Percentiles rank a stretch among this genome's conserved stretches.
Evolutionary conservation across 2,113 vertebrate genomes (phyloP).

Genomic region (Vulpes ferrilata): DNA sequence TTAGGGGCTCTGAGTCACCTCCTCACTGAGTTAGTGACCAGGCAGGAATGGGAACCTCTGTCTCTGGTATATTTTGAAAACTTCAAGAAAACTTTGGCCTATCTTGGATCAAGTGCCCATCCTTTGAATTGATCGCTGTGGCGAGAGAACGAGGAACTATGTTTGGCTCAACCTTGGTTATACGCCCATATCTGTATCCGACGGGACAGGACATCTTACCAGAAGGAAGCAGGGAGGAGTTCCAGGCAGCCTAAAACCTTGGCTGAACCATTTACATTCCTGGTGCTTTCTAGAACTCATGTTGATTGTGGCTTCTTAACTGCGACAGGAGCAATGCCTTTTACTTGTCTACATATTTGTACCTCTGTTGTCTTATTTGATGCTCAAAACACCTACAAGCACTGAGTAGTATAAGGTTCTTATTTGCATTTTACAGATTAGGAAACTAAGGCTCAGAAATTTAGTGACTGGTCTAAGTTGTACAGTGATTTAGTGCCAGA

Average conservation of each 20-base stretch:
- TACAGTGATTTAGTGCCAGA: background rate
- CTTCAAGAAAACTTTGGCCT: background rate
- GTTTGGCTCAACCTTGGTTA: background rate
- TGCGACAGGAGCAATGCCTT: background rate
- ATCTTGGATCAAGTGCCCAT: background rate
- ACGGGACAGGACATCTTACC: background rate
- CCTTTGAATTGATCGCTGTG: background rate
- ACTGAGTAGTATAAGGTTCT: background rate
- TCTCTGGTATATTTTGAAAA: background rate
- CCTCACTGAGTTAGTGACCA: background rate
- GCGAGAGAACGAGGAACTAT: background rate
- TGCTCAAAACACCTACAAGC: background rate
- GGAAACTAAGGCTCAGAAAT: background rate
- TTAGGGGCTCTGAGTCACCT: background rate
- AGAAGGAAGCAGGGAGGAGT: background rate
- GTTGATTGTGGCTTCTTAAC: background rate
- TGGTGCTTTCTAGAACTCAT: background rate
- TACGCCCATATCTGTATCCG: background rate
- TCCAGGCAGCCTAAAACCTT: background rate
- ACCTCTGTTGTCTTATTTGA: background rate
- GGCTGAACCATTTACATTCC: background rate
- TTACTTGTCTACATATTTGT: background rate
- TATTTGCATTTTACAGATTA: background rate
- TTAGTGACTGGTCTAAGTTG: background rate
- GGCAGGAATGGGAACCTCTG: background rate